These are phyloP conservation scores for Euphydryas editha DNA, from an alignment of 2,888 invertebrate species.

Conservation along the genomic window DNA sequence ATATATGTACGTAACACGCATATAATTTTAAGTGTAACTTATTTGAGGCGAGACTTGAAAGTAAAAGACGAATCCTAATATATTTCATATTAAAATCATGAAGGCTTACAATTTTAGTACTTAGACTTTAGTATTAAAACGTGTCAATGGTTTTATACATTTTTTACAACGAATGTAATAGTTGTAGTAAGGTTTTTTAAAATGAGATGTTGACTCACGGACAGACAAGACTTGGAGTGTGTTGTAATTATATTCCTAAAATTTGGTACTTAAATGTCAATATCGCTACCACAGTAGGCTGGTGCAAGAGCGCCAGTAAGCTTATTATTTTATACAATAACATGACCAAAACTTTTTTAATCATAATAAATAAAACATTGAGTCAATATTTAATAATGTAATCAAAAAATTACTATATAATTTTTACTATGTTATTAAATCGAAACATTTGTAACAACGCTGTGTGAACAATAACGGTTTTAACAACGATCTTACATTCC, in stretches of 20 bases:
- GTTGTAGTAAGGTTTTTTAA: constrained; percentile 12
- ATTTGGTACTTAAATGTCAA: constrained; percentile 29
- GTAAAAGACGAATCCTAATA: constrained; percentile 8
- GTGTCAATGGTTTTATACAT: constrained; percentile 76
- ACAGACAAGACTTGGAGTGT: neutral
- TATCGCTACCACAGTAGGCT: neutral
- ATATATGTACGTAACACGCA: constrained; percentile 50
- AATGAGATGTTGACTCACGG: neutral
- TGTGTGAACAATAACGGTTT: neutral
- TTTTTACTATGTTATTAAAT: neutral
- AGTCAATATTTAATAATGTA: constrained; percentile 4
- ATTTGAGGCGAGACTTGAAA: constrained; percentile 50
- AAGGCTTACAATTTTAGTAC: constrained; percentile 54
- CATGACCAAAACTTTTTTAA: constrained; percentile 5
- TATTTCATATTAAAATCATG: constrained; percentile 12
- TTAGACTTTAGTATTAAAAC: constrained; percentile 65
- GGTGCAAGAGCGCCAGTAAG: neutral
- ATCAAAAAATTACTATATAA: neutral
- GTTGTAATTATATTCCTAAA: constrained; percentile 17
- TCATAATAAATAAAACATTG: neutral
- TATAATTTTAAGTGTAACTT: constrained; percentile 45
- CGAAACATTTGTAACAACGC: neutral
- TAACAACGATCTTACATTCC: constrained; percentile 1
- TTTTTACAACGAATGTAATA: constrained; percentile 62
- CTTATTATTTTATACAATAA: constrained; percentile 2